Base-by-base conservation (phyloP, 2,113 vertebrate genomes). In the Mustela nigripes region DNA sequence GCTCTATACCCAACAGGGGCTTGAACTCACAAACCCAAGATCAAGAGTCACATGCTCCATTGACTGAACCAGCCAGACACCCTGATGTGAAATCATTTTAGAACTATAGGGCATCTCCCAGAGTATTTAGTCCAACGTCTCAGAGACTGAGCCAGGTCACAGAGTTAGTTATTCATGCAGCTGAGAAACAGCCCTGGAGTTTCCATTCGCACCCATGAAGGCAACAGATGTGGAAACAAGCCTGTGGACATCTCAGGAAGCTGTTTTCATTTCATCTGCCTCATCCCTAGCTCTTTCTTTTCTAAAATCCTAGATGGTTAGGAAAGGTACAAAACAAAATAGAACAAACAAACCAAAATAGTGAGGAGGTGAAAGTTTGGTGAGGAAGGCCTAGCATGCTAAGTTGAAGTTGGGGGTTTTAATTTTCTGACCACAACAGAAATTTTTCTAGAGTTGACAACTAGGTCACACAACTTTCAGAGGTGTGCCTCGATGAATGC, bases 401-500 rank as follows among this genome's bases (percentile, higher is more conserved):
- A 50, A 56, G 76, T 39, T 93, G 18, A 50, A 42, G 80, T 42
- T 94, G 15, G 56, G 21, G 11, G 31, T 56, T 98, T 96, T 94
- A 65, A 24, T 11, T 91, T 83, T 83, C 36, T 42, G 18, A 62
- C 15, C 62, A 79, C 16, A 94, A 56, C 10, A 93, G 53, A 83
- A 19, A 39, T 28, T 94, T 97, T 97, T 89, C 83, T 39, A 62
- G 39, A n/a, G 26, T n/a, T 85, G 85, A 93, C 81, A 48, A 16
- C 50, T 73, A 94, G 81, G n/a, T 60, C 0, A 50, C 74, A 96
- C 79, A 88, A 65, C 76, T 97, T 91, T 83, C 73, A 88, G 92
- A 98, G 78, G 6, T 96, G 87, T 84, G 84, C 2, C 95, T 96
- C 95, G 69, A 88, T 91, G 79, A 78, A 65, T 85, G 94, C 87